Percentiles rank a stretch among this genome's conserved stretches.
Conservation (phyloP, 2,888 invertebrate species). For the Drosophila neotestacea region DNA sequence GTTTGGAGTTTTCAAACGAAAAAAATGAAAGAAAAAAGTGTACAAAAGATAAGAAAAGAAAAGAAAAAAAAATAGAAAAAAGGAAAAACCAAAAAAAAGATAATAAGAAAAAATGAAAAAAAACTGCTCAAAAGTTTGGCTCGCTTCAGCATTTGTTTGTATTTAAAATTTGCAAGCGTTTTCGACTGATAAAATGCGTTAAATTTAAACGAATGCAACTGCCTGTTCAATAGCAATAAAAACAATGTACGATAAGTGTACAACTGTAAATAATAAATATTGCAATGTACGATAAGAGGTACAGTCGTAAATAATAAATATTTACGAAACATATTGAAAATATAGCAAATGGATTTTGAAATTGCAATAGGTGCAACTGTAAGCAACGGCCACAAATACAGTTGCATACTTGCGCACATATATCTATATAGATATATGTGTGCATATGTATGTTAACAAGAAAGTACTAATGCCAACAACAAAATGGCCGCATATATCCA, state of each 20-base stretch:
- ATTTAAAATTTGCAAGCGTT: not conserved
- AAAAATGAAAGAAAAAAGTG: slow-evolving; percentile 6
- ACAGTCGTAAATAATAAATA: not conserved
- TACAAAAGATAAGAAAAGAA: slow-evolving; percentile 5
- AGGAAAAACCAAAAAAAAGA: not conserved
- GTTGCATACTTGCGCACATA: not conserved
- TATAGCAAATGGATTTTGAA: slow-evolving; percentile 14
- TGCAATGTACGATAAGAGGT: not conserved
- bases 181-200: not conserved
- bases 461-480: slow-evolving; percentile 39
- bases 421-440: not conserved
- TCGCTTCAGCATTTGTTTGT: not conserved
- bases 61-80: slow-evolving; percentile 3
- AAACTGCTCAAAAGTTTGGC: slow-evolving; percentile 17
- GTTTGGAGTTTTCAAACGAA: slow-evolving; percentile 22
- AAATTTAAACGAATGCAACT: slow-evolving; percentile 45
- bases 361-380: not conserved
- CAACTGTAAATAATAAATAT: slow-evolving; percentile 6
- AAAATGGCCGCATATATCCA: slow-evolving; percentile 49
- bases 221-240: slow-evolving; percentile 34
- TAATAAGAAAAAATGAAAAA: not conserved
- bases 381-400: not conserved
- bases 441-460: slow-evolving; percentile 12
- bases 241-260: slow-evolving; percentile 6
- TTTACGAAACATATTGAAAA: not conserved